Percentiles rank a stretch among this genome's conserved stretches.
These are phyloP conservation scores for Drosophila azteca DNA, from an alignment of 1,140 invertebrate genomes.

Conservation along the genomic window DNA sequence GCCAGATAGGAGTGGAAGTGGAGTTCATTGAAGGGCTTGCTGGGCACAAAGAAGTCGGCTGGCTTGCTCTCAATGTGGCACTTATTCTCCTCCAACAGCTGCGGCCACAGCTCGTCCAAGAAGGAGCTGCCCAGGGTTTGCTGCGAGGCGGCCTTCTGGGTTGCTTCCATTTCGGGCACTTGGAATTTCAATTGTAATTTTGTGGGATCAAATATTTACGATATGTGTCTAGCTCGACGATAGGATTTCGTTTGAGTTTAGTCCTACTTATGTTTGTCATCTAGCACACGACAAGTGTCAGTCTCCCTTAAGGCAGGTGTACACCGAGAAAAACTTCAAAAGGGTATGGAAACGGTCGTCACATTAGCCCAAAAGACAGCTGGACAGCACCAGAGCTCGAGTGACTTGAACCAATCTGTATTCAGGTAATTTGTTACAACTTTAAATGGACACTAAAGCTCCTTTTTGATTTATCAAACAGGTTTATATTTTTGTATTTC, in stretches of 20 bases:
- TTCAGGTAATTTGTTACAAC: no score
- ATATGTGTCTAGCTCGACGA: slow-evolving; percentile 23
- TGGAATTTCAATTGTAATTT: slow-evolving; percentile 64
- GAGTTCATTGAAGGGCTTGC: slow-evolving; percentile 43
- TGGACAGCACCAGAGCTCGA: no score
- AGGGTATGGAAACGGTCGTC: no score
- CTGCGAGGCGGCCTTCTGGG: slow-evolving; percentile 1
- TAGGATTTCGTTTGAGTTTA: slow-evolving; percentile 3
- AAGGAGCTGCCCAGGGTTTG: slow-evolving; percentile 45
- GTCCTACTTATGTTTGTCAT: no score
- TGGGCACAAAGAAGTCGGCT: slow-evolving; percentile 42
- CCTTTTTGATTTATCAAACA: no score
- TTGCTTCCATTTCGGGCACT: slow-evolving; percentile 43
- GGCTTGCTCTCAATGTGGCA: slow-evolving; percentile 51
- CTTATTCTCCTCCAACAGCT: slow-evolving; percentile 63
- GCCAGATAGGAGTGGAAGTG: slow-evolving; percentile 60
- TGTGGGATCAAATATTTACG: slow-evolving; percentile 12
- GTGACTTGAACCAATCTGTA: no score
- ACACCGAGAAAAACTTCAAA: no score
- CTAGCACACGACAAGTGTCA: no score
- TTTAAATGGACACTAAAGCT: no score
- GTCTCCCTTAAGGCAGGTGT: no score
- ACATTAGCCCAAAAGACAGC: no score
- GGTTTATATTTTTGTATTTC: no score
- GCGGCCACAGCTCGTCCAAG: slow-evolving; percentile 70